Percentiles rank a stretch among this genome's conserved stretches.
Evolutionary conservation across 2,888 invertebrate species (phyloP).

Genomic region (Agrochola litura): DNA sequence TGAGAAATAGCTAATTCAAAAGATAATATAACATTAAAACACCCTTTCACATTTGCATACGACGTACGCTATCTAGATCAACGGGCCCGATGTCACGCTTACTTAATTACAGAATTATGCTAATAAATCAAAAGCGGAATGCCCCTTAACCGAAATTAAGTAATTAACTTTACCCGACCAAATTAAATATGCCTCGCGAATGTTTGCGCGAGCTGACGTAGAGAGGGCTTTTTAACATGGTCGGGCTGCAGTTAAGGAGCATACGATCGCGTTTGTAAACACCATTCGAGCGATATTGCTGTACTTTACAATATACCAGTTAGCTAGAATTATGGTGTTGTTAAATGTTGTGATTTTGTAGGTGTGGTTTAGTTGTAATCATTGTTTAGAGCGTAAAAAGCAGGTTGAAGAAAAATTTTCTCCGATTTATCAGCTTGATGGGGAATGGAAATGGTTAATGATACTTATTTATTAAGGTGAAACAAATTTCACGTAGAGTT

Average conservation of each 20-base stretch:
- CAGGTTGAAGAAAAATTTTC: slow-evolving; percentile 20
- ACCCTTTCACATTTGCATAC: slow-evolving; percentile 65
- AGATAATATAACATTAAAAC: slow-evolving; percentile 63
- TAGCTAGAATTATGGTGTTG: slow-evolving; percentile 66
- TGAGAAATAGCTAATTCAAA: slow-evolving; percentile 61
- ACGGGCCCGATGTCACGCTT: slow-evolving; percentile 75
- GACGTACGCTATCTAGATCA: slow-evolving; percentile 68
- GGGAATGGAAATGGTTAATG: neutral
- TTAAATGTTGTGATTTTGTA: slow-evolving; percentile 65
- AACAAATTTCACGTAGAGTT: neutral
- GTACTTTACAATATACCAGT: slow-evolving; percentile 73
- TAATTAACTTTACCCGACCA: slow-evolving; percentile 81
- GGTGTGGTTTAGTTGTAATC: slow-evolving; percentile 54
- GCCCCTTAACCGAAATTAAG: slow-evolving; percentile 85
- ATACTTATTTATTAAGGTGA: neutral
- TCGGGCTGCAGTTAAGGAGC: slow-evolving; percentile 70
- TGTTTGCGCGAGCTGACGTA: slow-evolving; percentile 65
- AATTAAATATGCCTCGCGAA: slow-evolving; percentile 71
- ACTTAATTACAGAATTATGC: slow-evolving; percentile 82
- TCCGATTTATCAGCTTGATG: neutral
- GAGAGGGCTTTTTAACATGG: slow-evolving; percentile 70
- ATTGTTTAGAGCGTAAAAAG: slow-evolving; percentile 21
- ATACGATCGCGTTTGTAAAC: slow-evolving; percentile 79
- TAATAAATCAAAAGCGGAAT: slow-evolving; percentile 83
- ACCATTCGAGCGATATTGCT: slow-evolving; percentile 71